These are phyloP conservation scores for Chloroclysta siterata DNA, from an alignment of 2,888 invertebrate species.

Conservation along the genomic window DNA sequence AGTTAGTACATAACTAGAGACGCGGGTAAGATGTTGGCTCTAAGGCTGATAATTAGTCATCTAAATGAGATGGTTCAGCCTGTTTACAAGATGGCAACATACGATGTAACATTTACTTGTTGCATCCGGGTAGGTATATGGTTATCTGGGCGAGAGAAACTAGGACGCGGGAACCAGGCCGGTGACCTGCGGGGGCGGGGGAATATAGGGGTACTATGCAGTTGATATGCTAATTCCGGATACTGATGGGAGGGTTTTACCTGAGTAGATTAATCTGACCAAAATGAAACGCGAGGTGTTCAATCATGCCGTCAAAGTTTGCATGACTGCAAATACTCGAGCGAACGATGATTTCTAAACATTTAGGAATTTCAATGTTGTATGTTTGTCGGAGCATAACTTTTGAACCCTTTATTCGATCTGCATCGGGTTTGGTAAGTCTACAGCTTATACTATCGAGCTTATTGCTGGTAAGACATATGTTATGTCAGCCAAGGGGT, in stretches of 20 bases:
- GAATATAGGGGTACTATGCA: conserved; percentile 46
- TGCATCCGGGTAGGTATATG: conserved; percentile 44
- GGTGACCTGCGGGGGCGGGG: conserved; percentile 53
- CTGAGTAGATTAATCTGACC: background rate
- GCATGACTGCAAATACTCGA: too few species aligned
- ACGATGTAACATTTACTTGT: conserved; percentile 54
- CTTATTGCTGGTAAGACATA: too few species aligned
- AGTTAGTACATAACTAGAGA: background rate
- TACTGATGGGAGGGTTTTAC: background rate
- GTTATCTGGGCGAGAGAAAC: conserved; percentile 42
- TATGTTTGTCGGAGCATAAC: too few species aligned
- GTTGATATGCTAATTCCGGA: conserved; percentile 1
- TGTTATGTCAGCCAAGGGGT: too few species aligned
- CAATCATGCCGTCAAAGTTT: too few species aligned
- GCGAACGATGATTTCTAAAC: too few species aligned
- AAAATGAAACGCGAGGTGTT: too few species aligned
- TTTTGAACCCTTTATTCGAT: too few species aligned
- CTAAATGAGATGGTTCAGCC: background rate
- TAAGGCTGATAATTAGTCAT: background rate
- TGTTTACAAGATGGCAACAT: conserved; percentile 2
- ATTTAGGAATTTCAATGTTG: too few species aligned
- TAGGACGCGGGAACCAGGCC: conserved; percentile 63
- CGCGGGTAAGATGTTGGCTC: background rate
- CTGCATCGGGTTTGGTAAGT: too few species aligned
- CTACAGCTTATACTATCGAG: too few species aligned